Percentiles rank a stretch among this genome's conserved stretches.
Conservation (phyloP, 2,888 invertebrate genomes). For the Adineta ricciae region DNA sequence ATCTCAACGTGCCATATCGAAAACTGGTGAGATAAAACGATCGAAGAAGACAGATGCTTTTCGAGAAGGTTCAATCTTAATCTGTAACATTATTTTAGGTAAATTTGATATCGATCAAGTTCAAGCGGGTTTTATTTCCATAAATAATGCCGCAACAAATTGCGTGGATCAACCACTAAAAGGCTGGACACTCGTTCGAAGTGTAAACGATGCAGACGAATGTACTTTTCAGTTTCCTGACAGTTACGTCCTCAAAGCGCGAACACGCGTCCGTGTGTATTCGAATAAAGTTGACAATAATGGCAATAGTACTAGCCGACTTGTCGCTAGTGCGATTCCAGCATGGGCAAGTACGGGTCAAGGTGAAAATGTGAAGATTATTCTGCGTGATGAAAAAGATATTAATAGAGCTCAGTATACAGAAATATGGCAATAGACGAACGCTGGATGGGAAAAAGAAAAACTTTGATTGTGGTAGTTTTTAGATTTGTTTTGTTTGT, state of each 20-base stretch:
- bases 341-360: background rate
- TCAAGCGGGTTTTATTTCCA: background rate
- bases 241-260: background rate
- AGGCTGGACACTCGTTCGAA: background rate
- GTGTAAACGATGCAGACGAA: background rate
- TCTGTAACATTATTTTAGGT: background rate
- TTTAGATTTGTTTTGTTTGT: background rate
- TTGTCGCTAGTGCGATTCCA: background rate
- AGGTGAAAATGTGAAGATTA: background rate
- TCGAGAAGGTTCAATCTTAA: background rate
- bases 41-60: background rate
- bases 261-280: background rate
- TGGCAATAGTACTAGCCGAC: background rate
- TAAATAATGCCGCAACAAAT: background rate
- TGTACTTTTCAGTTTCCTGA: background rate
- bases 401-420: background rate
- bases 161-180: background rate
- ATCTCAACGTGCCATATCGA: background rate
- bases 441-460: background rate
- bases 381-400: background rate
- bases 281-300: background rate
- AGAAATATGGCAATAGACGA: background rate
- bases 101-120: conserved; percentile 9
- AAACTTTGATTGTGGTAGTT: background rate
- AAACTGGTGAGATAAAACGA: background rate